phyloP scores from a whole-genome alignment of 2,888 invertebrate genomes.

The Chrysomela aeneicollis region DNA sequence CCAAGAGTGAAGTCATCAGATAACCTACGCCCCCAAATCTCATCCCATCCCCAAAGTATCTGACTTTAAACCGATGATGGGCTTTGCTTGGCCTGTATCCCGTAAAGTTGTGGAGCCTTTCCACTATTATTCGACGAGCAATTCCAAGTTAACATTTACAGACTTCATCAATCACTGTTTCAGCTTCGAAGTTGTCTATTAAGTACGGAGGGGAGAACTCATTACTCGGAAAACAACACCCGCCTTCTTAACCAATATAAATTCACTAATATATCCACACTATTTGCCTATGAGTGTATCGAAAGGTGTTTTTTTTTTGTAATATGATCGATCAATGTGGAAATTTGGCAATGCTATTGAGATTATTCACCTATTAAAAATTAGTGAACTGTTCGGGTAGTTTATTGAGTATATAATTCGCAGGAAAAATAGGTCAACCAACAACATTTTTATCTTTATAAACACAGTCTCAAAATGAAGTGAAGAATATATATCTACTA shows the following conservation, averaged over 20 bases:
- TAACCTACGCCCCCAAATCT: not conserved
- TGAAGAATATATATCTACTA: too few species aligned
- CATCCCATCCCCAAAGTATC: slow-evolving; percentile 21
- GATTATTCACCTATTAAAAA: too few species aligned
- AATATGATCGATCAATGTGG: not conserved
- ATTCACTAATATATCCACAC: slow-evolving; percentile 44
- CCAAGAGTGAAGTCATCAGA: not conserved
- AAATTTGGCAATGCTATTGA: not conserved
- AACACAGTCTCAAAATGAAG: too few species aligned
- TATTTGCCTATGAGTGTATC: slow-evolving; percentile 30
- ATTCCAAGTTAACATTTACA: slow-evolving; percentile 52
- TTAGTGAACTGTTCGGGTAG: too few species aligned
- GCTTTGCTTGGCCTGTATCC: slow-evolving; percentile 32
- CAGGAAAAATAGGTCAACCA: too few species aligned
- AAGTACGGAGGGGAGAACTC: slow-evolving; percentile 48
- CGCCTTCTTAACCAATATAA: slow-evolving; percentile 46
- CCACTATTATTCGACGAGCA: slow-evolving; percentile 45
- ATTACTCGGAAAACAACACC: slow-evolving; percentile 51
- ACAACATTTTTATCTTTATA: too few species aligned
- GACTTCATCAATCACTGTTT: slow-evolving; percentile 55
- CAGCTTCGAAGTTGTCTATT: slow-evolving; percentile 52
- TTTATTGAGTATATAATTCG: too few species aligned
- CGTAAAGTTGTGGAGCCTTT: slow-evolving; percentile 34
- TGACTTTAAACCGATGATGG: slow-evolving; percentile 29
- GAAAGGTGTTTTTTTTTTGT: not conserved